A percentile compares a stretch with the other conserved stretches of the same genome.
Conservation (phyloP, 2,113 vertebrate species). For the Polypterus senegalus region DNA sequence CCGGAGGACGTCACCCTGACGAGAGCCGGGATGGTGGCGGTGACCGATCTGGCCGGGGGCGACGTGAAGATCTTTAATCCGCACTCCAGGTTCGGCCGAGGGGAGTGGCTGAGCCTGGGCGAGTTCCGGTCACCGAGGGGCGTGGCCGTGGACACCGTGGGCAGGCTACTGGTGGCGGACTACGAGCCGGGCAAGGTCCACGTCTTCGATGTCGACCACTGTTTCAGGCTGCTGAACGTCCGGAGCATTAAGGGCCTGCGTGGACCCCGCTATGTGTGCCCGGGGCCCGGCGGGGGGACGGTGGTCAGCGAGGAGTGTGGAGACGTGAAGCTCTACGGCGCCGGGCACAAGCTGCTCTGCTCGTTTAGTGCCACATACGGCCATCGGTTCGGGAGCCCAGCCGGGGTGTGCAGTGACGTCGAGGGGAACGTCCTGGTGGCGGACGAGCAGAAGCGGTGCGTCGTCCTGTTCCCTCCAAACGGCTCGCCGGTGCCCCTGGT, state of each 20-base stretch:
- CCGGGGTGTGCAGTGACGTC: constrained; percentile 26
- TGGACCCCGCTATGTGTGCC: constrained; percentile 33
- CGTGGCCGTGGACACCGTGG: constrained; percentile 32
- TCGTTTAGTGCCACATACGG: constrained; percentile 26
- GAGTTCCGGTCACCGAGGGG: constrained; percentile 28
- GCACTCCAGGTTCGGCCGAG: constrained; percentile 22
- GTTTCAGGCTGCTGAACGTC: constrained; percentile 14
- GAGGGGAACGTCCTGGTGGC: constrained; percentile 37
- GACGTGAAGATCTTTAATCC: constrained; percentile 30
- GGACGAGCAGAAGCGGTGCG: constrained; percentile 24
- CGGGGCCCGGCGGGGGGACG: constrained; percentile 18
- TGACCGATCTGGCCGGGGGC: constrained; percentile 33
- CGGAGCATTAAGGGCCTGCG: constrained; percentile 23
- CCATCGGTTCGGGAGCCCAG: constrained; percentile 32
- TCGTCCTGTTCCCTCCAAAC: constrained; percentile 31
- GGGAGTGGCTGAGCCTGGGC: constrained; percentile 35
- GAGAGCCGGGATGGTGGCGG: constrained; percentile 27
- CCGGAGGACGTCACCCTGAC: constrained; percentile 43
- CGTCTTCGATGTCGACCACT: constrained; percentile 30
- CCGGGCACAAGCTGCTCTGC: constrained; percentile 24
- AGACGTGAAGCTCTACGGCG: constrained; percentile 31
- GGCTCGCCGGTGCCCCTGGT: constrained; percentile 36
- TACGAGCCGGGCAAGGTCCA: constrained; percentile 31
- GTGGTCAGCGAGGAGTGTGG: constrained; percentile 40
- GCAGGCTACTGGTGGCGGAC: constrained; percentile 39